Evolutionary conservation across 1,140 invertebrate genomes (phyloP).

Genomic region (Lepidurus couesii): DNA sequence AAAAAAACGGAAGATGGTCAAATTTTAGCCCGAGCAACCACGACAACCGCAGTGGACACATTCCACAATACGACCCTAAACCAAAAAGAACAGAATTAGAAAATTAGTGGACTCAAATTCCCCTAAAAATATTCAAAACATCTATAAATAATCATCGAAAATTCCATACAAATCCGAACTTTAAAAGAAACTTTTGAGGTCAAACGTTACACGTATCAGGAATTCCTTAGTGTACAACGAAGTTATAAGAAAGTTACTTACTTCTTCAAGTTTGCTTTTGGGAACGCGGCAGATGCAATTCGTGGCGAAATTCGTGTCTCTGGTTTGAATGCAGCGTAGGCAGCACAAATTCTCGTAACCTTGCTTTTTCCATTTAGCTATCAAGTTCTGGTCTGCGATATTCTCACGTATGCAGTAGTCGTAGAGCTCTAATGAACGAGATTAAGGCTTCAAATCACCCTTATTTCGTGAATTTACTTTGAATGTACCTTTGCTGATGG

Average conservation of each 20-base stretch:
- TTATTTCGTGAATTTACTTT: background rate
- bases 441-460: background rate
- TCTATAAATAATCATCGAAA: background rate
- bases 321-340: slow-evolving; percentile 94
- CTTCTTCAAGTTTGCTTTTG: slow-evolving; percentile 95
- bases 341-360: slow-evolving; percentile 99
- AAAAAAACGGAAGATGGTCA: background rate
- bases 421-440: slow-evolving; percentile 70
- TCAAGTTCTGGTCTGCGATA: slow-evolving; percentile 94
- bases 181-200: slow-evolving; percentile 6
- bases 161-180: background rate
- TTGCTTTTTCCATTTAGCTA: slow-evolving; percentile 99
- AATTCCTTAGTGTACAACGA: background rate
- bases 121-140: background rate
- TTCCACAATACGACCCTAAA: slow-evolving; percentile 86
- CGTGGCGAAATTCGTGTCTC: slow-evolving; percentile 98
- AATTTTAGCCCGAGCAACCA: slow-evolving; percentile 75
- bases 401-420: slow-evolving; percentile 96
- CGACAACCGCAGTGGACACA: slow-evolving; percentile 96
- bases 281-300: slow-evolving; percentile 99
- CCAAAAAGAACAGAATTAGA: slow-evolving; percentile 40
- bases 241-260: slow-evolving; percentile 41
- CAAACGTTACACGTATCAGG: background rate
- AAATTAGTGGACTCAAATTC: background rate
- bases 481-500: slow-evolving; percentile 70